Percentiles rank a stretch among this genome's conserved stretches.
phyloP scores from a whole-genome alignment of 2,797 vertebrate species.

The Emydoidea blandingii region DNA sequence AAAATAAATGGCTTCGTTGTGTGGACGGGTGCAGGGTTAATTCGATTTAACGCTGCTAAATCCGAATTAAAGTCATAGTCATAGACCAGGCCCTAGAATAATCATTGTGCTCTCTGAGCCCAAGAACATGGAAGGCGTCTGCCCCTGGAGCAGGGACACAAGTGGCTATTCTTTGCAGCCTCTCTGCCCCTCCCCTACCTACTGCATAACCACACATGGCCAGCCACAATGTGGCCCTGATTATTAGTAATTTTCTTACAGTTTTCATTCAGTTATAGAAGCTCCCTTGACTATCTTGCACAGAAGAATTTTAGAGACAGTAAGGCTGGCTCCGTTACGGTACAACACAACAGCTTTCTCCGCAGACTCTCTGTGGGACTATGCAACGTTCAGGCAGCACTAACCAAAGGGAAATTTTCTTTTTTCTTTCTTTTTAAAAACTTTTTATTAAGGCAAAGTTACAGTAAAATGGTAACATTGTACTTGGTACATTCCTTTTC shows the following conservation, averaged over 20 bases:
- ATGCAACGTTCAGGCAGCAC: conserved; percentile 31
- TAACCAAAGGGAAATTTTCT: conserved; percentile 56
- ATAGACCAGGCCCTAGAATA: too few relatives aligned
- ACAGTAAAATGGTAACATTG: not conserved
- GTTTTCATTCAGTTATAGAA: not conserved
- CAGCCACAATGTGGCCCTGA: not conserved
- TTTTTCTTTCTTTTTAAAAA: not conserved
- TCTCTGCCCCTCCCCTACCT: not conserved
- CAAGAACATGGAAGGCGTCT: not conserved
- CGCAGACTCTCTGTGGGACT: not conserved
- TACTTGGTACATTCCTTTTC: not conserved
- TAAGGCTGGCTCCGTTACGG: not conserved
- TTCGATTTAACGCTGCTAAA: too few relatives aligned
- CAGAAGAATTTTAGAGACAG: not conserved
- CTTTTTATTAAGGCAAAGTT: not conserved
- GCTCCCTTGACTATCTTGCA: not conserved
- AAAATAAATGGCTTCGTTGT: too few relatives aligned
- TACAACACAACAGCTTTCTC: not conserved
- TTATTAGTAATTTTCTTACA: not conserved
- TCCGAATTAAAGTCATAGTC: too few relatives aligned
- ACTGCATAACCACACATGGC: not conserved
- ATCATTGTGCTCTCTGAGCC: not conserved
- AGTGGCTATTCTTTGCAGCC: not conserved
- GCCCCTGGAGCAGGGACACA: not conserved
- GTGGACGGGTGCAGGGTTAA: too few relatives aligned